These are phyloP conservation scores for Indri indri DNA, from an alignment of 2,113 vertebrate genomes.

Conservation along the genomic window DNA sequence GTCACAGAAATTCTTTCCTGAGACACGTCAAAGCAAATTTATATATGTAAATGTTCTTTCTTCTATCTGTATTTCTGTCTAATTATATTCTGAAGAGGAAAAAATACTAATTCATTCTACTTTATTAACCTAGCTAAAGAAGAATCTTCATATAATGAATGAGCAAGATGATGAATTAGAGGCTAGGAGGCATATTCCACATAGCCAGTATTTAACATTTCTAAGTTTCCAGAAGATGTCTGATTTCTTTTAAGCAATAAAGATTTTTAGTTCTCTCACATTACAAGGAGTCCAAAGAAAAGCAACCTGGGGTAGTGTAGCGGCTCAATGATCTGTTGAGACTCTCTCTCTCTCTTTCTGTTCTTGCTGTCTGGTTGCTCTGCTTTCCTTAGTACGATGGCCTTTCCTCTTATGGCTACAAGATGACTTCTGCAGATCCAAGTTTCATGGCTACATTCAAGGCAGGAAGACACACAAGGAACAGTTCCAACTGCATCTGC, in stretches of 20 bases:
- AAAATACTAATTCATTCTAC: background rate
- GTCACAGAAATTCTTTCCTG: background rate
- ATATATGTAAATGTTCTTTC: background rate
- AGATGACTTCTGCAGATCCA: background rate
- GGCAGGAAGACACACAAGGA: background rate
- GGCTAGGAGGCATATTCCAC: background rate
- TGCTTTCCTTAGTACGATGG: background rate
- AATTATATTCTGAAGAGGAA: background rate
- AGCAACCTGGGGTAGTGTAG: fast-evolving
- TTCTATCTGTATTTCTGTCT: background rate
- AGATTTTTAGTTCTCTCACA: background rate
- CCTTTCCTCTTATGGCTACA: background rate
- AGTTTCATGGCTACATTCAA: background rate
- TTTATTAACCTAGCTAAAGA: background rate
- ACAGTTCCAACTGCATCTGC: background rate
- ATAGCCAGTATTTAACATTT: background rate
- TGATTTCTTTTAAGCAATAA: background rate
- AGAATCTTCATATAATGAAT: background rate
- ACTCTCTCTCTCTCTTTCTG: too few relatives aligned
- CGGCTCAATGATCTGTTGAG: background rate
- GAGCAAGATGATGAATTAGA: background rate
- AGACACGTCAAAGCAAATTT: background rate
- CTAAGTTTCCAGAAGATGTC: background rate
- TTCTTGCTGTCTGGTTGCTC: background rate
- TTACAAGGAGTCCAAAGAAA: background rate